Conservation (phyloP, 2,797 vertebrate species). For the Pogoniulus pusillus region DNA sequence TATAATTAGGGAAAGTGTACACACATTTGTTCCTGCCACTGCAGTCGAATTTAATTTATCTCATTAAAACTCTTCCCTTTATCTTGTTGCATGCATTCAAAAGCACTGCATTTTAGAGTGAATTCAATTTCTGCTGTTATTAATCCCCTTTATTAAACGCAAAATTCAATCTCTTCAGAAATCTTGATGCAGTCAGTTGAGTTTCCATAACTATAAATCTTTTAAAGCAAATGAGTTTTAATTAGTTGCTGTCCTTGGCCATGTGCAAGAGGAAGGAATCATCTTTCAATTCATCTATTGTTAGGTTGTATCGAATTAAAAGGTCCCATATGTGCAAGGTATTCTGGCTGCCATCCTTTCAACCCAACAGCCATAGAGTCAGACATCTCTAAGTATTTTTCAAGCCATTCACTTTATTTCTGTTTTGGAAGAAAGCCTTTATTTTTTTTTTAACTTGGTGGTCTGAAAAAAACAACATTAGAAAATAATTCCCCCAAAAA, state of each 20-base stretch:
- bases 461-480: not conserved
- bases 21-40: not conserved
- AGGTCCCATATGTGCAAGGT: conserved; percentile 13
- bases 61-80: conserved; percentile 17
- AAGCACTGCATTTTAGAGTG: not conserved
- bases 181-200: conserved; percentile 48
- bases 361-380: not conserved
- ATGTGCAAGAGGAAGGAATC: not conserved
- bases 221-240: conserved; percentile 53
- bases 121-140: conserved; percentile 53
- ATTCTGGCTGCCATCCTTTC: not conserved
- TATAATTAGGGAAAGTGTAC: not conserved
- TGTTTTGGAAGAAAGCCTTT: not conserved
- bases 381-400: not conserved
- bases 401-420: not conserved
- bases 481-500: not conserved
- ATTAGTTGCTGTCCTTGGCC: conserved; percentile 52
- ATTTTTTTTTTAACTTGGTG: not conserved
- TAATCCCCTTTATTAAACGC: conserved; percentile 36
- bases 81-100: not conserved
- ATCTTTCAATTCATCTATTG: conserved; percentile 13
- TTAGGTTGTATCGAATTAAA: conserved; percentile 28
- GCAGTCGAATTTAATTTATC: not conserved
- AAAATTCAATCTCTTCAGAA: conserved; percentile 48
- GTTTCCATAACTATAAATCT: conserved; percentile 62